Conservation (phyloP, 2,888 invertebrate species). For the Mamestra brassicae region DNA sequence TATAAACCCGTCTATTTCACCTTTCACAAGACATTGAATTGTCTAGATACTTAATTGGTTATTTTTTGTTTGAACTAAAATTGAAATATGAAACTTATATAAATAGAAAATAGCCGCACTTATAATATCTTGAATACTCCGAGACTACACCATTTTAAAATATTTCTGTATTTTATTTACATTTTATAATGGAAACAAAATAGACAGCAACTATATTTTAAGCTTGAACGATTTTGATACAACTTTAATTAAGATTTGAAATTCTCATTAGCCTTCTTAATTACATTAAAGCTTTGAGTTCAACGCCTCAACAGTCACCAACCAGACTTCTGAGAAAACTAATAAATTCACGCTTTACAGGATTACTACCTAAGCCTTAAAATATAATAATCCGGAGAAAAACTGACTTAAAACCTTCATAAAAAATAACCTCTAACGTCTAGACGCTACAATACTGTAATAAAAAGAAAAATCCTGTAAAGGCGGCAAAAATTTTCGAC, state of each 20-base stretch:
- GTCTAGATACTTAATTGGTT: too few species aligned
- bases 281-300: slow-evolving; percentile 1
- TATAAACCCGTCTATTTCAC: too few species aligned
- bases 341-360: background rate
- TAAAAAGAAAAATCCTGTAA: slow-evolving; percentile 1
- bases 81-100: background rate
- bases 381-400: slow-evolving; percentile 16
- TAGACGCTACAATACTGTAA: background rate
- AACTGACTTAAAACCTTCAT: slow-evolving; percentile 18
- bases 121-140: background rate
- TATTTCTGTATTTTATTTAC: background rate
- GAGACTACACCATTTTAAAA: background rate
- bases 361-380: slow-evolving; percentile 7
- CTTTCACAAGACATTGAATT: too few species aligned
- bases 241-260: background rate
- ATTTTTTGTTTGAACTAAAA: background rate
- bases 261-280: slow-evolving; percentile 1
- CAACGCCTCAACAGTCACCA: background rate
- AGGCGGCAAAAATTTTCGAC: background rate
- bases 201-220: background rate
- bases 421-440: slow-evolving; percentile 16
- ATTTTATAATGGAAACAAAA: background rate
- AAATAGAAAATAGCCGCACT: background rate
- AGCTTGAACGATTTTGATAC: slow-evolving; percentile 6
- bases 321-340: background rate